These are phyloP conservation scores for Drosophila anomalata DNA, from an alignment of 2,888 invertebrate species.

Conservation along the genomic window DNA sequence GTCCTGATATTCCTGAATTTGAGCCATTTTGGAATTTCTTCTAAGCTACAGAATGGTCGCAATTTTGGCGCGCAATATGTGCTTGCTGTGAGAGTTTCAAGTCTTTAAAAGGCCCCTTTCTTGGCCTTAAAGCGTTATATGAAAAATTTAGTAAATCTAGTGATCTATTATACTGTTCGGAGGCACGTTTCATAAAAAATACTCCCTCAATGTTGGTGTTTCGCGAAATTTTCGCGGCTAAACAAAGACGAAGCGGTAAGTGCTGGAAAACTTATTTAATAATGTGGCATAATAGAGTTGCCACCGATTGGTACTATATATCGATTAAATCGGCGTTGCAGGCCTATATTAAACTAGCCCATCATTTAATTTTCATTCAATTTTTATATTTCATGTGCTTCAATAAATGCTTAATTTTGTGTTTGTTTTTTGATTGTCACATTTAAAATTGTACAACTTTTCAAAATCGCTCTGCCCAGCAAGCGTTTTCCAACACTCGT, in stretches of 20 bases:
- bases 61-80: constrained; percentile 64
- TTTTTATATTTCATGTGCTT: neutral
- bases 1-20: constrained; percentile 80
- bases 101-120: neutral
- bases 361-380: neutral
- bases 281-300: neutral
- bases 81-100: constrained; percentile 26
- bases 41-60: neutral
- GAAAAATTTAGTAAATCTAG: neutral
- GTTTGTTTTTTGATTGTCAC: neutral
- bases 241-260: constrained; percentile 31
- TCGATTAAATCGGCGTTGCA: neutral
- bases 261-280: constrained; percentile 10
- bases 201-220: neutral
- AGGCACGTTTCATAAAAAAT: constrained; percentile 5
- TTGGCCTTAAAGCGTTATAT: neutral
- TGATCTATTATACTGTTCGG: neutral
- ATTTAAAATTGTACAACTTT: constrained; percentile 1
- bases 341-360: too few relatives aligned
- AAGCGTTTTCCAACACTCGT: constrained; percentile 48
- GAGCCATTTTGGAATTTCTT: constrained; percentile 66
- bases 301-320: neutral
- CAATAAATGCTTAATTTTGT: neutral
- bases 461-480: constrained; percentile 17
- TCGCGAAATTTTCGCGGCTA: constrained; percentile 41